Evolutionary conservation across 92 coral and sea anemone genomes (phyloP).

Genomic region (Montipora capitata): DNA sequence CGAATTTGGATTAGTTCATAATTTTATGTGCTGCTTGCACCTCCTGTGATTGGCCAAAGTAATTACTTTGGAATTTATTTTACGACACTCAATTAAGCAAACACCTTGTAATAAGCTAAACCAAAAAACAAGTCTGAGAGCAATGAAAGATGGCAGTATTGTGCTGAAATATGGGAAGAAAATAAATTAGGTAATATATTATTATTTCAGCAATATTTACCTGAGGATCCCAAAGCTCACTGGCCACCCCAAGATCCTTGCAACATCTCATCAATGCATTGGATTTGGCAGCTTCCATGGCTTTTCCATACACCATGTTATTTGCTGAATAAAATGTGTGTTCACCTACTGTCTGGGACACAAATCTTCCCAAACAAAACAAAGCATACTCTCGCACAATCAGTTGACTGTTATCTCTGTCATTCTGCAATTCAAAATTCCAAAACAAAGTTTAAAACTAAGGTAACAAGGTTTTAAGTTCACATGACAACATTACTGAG

Average conservation of each 20-base stretch:
- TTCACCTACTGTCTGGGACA: constrained; percentile 96
- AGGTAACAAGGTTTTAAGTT: not conserved
- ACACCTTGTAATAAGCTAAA: no score
- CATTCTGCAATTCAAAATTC: constrained; percentile 77
- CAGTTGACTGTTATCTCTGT: constrained; percentile 95
- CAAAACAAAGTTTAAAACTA: not conserved
- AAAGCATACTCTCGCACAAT: constrained; percentile 98
- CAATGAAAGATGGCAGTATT: no score
- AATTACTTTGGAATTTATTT: no score
- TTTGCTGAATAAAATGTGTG: constrained; percentile 94
- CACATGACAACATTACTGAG: no score
- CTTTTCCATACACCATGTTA: constrained; percentile 98
- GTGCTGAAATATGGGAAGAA: not conserved
- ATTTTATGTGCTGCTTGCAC: no score
- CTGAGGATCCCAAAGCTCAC: constrained; percentile 99
- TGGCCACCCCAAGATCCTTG: constrained; percentile 98
- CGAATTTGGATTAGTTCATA: no score
- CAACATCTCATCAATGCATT: constrained; percentile 99
- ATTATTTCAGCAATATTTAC: constrained; percentile 18
- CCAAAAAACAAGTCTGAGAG: no score
- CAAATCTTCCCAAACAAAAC: constrained; percentile 96
- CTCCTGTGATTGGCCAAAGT: no score
- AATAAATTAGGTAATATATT: not conserved
- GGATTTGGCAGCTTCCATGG: constrained; percentile 99
- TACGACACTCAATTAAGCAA: no score